These are phyloP conservation scores for Sturnus vulgaris DNA, from an alignment of 2,113 vertebrate genomes.

Conservation along the genomic window DNA sequence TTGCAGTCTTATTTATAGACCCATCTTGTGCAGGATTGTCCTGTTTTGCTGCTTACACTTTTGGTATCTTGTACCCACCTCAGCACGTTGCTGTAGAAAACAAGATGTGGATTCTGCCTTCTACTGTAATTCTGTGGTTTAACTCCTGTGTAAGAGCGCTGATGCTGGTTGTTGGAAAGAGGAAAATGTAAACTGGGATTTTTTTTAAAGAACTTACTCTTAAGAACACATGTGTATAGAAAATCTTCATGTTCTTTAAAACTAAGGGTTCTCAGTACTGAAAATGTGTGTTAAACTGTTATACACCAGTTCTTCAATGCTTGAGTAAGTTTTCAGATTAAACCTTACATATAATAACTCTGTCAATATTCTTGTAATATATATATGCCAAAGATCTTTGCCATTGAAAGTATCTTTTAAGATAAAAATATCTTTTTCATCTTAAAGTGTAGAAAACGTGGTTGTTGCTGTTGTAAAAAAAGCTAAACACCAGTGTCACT, in stretches of 20 bases:
- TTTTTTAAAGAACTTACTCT: neutral
- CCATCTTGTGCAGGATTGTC: neutral
- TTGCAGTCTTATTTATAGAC: slow-evolving; percentile 8
- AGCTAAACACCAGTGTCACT: neutral
- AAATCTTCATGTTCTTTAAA: neutral
- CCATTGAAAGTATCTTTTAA: neutral
- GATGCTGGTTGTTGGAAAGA: neutral
- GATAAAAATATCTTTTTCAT: neutral
- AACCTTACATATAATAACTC: neutral
- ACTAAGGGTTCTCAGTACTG: neutral
- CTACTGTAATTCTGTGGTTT: neutral
- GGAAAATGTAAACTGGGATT: neutral
- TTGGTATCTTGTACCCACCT: neutral
- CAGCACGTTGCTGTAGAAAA: neutral
- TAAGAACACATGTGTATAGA: neutral
- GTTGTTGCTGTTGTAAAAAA: neutral
- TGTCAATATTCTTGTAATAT: neutral
- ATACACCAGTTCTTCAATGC: neutral
- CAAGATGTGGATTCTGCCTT: neutral
- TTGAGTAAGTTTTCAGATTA: neutral
- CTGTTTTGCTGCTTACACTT: neutral
- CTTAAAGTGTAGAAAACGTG: neutral
- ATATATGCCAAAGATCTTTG: neutral
- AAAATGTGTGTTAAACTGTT: neutral
- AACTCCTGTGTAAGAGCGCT: neutral